Conservation (phyloP, 2,113 vertebrate species). For the Stegostoma tigrinum region DNA sequence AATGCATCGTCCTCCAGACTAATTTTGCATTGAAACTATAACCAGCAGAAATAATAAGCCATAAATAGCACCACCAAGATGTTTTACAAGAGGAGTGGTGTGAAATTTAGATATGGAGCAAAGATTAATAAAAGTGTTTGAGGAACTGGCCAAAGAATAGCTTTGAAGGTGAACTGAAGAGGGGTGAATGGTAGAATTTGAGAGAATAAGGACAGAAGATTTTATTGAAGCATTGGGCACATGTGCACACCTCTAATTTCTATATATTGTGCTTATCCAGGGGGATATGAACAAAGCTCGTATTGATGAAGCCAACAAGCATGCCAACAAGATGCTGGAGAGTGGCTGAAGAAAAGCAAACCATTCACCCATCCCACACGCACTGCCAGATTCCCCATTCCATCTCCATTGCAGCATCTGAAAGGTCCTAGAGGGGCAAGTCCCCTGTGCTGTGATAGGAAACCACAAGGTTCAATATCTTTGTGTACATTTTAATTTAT, state of each 20-base stretch:
- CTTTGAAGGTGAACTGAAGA: background rate
- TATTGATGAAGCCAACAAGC: slow-evolving; percentile 65
- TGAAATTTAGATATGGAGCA: background rate
- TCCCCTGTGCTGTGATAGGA: slow-evolving; percentile 1
- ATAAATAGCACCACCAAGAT: background rate
- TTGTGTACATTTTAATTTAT: slow-evolving; percentile 30
- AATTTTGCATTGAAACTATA: background rate
- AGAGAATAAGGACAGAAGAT: too few relatives aligned
- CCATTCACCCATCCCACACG: slow-evolving; percentile 43
- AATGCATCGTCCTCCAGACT: background rate
- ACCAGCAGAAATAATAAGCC: background rate
- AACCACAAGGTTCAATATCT: slow-evolving; percentile 8
- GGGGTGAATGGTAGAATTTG: background rate
- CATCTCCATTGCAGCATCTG: slow-evolving; percentile 5
- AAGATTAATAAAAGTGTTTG: background rate
- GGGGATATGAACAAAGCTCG: slow-evolving; percentile 58
- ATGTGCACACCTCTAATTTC: background rate
- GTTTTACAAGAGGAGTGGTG: background rate
- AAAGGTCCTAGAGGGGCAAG: background rate
- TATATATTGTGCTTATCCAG: slow-evolving; percentile 44
- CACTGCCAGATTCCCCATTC: background rate
- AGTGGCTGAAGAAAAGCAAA: slow-evolving; percentile 41
- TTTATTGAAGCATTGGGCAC: too few relatives aligned
- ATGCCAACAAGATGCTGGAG: slow-evolving; percentile 53
- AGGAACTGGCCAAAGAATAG: background rate